Evolutionary conservation across 2,113 vertebrate species (phyloP), one percentile per base, ranked within the genome.

Genomic region (Danionella cerebrum): DNA sequence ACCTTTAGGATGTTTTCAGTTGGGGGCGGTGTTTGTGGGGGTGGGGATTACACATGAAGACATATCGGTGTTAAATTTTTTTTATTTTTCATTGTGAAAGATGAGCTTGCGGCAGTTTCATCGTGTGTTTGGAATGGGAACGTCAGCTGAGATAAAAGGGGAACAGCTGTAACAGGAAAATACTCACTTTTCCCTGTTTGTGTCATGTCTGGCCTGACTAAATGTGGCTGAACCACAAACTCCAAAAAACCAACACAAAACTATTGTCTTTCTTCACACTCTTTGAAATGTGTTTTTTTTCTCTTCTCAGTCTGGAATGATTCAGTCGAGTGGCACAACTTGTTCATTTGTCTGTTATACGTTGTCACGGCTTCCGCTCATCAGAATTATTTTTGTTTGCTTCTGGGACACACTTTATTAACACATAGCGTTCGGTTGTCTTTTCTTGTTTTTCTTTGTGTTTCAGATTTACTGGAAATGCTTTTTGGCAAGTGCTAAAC

Each of bases 381-480:
- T n/a, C n/a, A n/a, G n/a, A n/a, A n/a, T n/a, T n/a, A n/a, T n/a
- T n/a, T n/a, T n/a, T n/a, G n/a, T 13, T 42, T 29, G 18, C 14
- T 60, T 76, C 64, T 19, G 16, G 76, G 76, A 3, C 35, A 29
- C 53, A 38, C 47, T 50, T 10, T 82, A 88, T 81, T 87, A 85
- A 82, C 84, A 77, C 82, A 77, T 87, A 71, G 82, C 85, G 86
- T 86, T 85, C 81, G 84, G 85, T 86, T 77, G 80, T 54, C 50
- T 8, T 3, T 74, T 79, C 82, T 79, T 27, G 52, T 25, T 9
- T 35, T 50, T 66, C 83, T 83, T 82, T 82, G 83, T 84, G 80
- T 81, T 80, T 85, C 79, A 75, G 80, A 84, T 80, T 86, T 87
- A 87, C 84, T 85, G 83, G 85, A 88, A 88, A 76, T 68, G 72